Evolutionary conservation across 1,140 invertebrate species (phyloP), one percentile per base, ranked within the genome.

Genomic region (Goniozus legneri): DNA sequence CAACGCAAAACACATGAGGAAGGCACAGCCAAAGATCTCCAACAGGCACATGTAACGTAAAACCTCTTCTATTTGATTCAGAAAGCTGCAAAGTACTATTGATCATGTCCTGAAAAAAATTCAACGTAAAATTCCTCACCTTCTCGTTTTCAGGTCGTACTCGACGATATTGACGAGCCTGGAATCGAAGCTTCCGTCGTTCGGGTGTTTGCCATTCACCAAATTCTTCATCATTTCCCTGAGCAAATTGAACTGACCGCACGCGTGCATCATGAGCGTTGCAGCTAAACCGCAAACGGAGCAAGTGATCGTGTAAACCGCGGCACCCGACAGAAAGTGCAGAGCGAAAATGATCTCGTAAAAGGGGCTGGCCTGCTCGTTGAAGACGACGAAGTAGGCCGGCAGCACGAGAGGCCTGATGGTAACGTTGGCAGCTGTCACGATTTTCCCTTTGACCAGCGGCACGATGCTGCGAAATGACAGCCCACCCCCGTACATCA

Each of bases 261-360:
- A 59, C 21, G 44, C 38, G 7, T 63, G 60, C 10, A 47, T 49
- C 2, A 63, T 39, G 2, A 63, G 32, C 7, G 44, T 22, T 0
- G 56, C 48, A 2, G 44, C 51, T 8, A 63, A 22, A 4, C 56
- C 49, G 14, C 45, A 60, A 6, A 21, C 24, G 2, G 46, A 47
- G 0, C 41, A 34, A 0, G 35, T 37, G 3, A 55, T 13, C 1
- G 54, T 45, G n/a, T 54, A 61, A 6, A 36, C 38, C 6, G 54
- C 8, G 0, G 60, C n/a, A 3, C 50, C 50, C 12, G 49, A 41
- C 8, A 64, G 10, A 13, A 52, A 12, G 37, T 60, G 59, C 4
- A 47, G 10, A 1, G 16, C 3, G 12, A 58, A 64, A n/a, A 62
- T 36, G 10, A 62, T 50, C 8, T 64, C 59, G 16, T 62, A 64